A percentile compares a stretch with the other conserved stretches of the same genome.
These are phyloP conservation scores for Pangasianodon gigas DNA, from an alignment of 2,113 vertebrate genomes.

Conservation along the genomic window DNA sequence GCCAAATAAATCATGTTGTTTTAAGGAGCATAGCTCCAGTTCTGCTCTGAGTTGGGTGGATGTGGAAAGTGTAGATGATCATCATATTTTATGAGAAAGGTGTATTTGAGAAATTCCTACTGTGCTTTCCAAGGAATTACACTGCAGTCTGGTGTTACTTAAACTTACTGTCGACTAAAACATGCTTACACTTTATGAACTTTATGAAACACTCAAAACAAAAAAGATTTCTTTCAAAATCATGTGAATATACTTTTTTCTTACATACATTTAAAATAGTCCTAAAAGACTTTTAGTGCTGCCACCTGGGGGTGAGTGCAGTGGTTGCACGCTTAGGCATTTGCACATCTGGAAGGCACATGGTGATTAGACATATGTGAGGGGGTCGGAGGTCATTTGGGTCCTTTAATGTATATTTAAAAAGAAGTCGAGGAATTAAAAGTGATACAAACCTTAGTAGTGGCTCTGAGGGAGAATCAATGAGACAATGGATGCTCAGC, in stretches of 20 bases:
- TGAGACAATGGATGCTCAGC: not conserved
- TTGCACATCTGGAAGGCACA: conserved; percentile 76
- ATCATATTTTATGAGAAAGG: conserved; percentile 12
- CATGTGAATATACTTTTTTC: not conserved
- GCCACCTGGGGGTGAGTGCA: conserved; percentile 63
- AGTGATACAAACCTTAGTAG: conserved; percentile 61
- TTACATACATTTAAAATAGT: not conserved
- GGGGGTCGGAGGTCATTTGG: conserved; percentile 63
- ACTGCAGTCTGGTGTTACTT: conserved; percentile 4
- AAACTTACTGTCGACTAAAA: not conserved
- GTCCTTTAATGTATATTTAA: conserved; percentile 69
- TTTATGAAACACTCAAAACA: not conserved
- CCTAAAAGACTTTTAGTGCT: conserved; percentile 47
- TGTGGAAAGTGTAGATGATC: conserved; percentile 11
- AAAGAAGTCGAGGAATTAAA: conserved; percentile 64
- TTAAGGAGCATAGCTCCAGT: not conserved
- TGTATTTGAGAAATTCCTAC: conserved; percentile 19
- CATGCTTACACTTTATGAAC: not conserved
- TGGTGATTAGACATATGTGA: conserved; percentile 67
- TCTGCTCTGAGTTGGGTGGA: conserved; percentile 6
- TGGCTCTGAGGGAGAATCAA: conserved; percentile 52
- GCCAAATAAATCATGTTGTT: conserved; percentile 9
- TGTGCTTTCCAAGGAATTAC: not conserved
- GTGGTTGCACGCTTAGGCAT: conserved; percentile 25
- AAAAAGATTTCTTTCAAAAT: not conserved